Conservation (phyloP, 92 coral and sea anemone species). For the Zoanthus solanderi region DNA sequence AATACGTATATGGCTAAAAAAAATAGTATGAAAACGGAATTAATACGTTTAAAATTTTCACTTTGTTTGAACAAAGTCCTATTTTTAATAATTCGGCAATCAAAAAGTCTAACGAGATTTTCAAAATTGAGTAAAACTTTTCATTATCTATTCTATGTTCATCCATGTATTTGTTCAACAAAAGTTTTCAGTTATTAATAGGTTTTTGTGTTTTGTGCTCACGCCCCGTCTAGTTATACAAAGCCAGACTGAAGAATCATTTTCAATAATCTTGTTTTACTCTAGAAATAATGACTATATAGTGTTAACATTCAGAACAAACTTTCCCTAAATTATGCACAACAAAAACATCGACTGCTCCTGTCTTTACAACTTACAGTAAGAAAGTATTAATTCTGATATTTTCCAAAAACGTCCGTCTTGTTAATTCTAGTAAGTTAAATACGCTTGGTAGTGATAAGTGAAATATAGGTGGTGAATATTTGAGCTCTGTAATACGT, state of each 20-base stretch:
- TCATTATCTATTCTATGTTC: neutral
- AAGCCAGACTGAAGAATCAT: neutral
- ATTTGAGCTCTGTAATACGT: neutral
- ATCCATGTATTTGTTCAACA: constrained; percentile 13
- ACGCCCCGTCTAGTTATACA: constrained; percentile 1
- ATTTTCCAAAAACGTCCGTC: neutral
- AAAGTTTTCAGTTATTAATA: neutral
- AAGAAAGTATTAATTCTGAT: neutral
- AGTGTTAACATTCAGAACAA: constrained; percentile 2
- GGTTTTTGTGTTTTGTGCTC: constrained; percentile 14
- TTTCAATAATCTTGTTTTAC: constrained; percentile 25
- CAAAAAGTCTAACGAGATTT: neutral
- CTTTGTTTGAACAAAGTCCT: neutral
- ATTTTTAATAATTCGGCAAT: neutral
- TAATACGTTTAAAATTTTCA: neutral
- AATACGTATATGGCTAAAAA: neutral
- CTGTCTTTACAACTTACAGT: neutral
- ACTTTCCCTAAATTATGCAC: constrained; percentile 15
- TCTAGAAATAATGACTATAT: neutral
- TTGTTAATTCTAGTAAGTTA: neutral
- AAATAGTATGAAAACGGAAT: neutral
- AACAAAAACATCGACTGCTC: neutral
- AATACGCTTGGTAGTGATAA: neutral
- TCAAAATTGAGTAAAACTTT: neutral
- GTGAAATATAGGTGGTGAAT: too few relatives aligned